Evolutionary conservation across 2,888 invertebrate genomes (phyloP).

Genomic region (Heteromyza rotundicornis): DNA sequence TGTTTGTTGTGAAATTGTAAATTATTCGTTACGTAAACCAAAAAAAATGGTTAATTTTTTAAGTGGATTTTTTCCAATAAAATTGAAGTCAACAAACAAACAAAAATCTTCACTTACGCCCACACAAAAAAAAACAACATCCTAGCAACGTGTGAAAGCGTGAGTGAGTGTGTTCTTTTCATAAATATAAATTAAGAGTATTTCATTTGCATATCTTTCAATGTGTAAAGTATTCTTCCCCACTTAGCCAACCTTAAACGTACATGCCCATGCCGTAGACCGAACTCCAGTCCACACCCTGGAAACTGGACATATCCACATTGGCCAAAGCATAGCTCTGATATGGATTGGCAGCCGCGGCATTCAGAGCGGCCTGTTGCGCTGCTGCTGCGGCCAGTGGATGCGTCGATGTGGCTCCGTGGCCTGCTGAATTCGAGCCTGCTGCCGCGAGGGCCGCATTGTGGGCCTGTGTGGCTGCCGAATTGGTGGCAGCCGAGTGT

Average conservation of each 20-base stretch:
- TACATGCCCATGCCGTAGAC: constrained; percentile 95
- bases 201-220: background rate
- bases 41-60: background rate
- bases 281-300: constrained; percentile 88
- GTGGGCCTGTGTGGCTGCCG: constrained; percentile 38
- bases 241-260: constrained; percentile 63
- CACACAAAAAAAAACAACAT: background rate
- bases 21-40: constrained; percentile 1
- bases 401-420: constrained; percentile 47
- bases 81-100: background rate
- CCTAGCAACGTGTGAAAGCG: background rate
- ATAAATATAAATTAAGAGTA: background rate
- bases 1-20: constrained; percentile 2
- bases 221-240: too few species aligned
- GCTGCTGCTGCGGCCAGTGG: constrained; percentile 65
- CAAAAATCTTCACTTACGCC: too few species aligned
- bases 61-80: background rate
- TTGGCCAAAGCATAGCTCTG: constrained; percentile 84
- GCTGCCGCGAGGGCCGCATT: constrained; percentile 43
- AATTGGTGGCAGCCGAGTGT: constrained; percentile 15
- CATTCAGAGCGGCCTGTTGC: constrained; percentile 57
- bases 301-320: constrained; percentile 91
- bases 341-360: constrained; percentile 72
- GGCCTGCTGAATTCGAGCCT: constrained; percentile 25
- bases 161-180: background rate